phyloP scores from a whole-genome alignment of 2,888 invertebrate species.

The Drosophila trichaetosa region DNA sequence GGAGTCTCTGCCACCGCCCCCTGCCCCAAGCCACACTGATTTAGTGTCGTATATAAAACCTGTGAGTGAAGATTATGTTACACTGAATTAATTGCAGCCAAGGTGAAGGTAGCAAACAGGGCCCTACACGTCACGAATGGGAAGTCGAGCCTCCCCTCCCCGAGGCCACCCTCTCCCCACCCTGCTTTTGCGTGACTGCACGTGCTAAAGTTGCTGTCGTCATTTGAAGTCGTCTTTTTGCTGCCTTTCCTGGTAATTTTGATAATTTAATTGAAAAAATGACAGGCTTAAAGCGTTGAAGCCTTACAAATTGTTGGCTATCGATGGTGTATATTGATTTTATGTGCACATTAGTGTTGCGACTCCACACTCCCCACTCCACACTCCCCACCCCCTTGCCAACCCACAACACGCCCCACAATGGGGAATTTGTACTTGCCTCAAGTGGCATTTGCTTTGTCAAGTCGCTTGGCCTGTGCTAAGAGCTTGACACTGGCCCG shows the following conservation, averaged over 20 bases:
- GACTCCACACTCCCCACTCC: not conserved
- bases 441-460: slow-evolving; percentile 43
- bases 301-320: slow-evolving; percentile 61
- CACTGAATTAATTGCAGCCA: slow-evolving; percentile 80
- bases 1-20: not conserved
- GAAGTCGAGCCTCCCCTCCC: slow-evolving; percentile 10
- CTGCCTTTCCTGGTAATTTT: slow-evolving; percentile 60
- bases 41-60: slow-evolving; percentile 78
- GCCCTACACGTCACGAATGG: slow-evolving; percentile 23
- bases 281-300: slow-evolving; percentile 58
- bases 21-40: slow-evolving; percentile 63
- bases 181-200: slow-evolving; percentile 58
- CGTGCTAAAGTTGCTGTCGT: slow-evolving; percentile 67
- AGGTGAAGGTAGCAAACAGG: slow-evolving; percentile 69
- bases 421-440: slow-evolving; percentile 38
- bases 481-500: slow-evolving; percentile 7
- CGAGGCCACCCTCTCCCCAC: not conserved
- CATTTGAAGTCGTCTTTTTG: slow-evolving; percentile 24
- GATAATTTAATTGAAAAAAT: slow-evolving; percentile 79
- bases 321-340: slow-evolving; percentile 53
- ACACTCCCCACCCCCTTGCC: not conserved
- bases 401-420: not conserved
- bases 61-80: slow-evolving; percentile 82
- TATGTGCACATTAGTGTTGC: slow-evolving; percentile 30
- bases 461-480: slow-evolving; percentile 5